These are phyloP conservation scores for Ectemnius lituratus DNA, from an alignment of 2,888 invertebrate species.

Conservation along the genomic window DNA sequence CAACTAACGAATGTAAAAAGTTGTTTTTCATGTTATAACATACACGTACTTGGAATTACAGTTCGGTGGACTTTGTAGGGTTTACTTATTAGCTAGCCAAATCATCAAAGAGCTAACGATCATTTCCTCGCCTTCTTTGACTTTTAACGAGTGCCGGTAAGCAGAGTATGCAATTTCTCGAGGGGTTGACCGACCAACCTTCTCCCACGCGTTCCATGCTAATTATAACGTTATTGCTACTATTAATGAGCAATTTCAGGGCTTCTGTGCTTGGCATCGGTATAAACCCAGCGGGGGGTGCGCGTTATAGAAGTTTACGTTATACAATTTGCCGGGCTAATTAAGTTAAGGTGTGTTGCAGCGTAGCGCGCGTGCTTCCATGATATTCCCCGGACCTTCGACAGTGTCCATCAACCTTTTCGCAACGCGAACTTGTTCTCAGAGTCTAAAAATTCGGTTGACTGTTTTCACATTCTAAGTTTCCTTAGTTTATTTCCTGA, in stretches of 20 bases:
- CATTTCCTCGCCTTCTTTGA: background rate
- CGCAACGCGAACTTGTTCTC: no score
- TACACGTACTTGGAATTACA: no score
- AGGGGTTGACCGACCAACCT: conserved; percentile 18
- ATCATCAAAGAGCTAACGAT: background rate
- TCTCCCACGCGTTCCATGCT: conserved; percentile 45
- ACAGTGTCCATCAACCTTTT: no score
- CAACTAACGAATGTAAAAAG: no score
- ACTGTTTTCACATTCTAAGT: no score
- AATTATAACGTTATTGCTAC: conserved; percentile 60
- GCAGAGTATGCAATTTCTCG: conserved; percentile 20
- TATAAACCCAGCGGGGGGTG: conserved; percentile 42
- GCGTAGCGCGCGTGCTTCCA: conserved; percentile 4
- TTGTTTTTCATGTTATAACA: no score
- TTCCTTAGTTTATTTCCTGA: no score
- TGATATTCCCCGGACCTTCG: no score
- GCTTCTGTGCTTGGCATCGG: conserved; percentile 41
- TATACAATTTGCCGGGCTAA: conserved; percentile 60
- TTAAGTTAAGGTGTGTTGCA: conserved; percentile 58
- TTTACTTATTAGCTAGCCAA: background rate
- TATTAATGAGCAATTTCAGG: conserved; percentile 62
- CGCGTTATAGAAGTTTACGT: conserved; percentile 58
- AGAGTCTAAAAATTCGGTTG: no score
- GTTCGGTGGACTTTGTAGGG: no score
- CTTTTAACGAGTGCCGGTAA: conserved; percentile 5